These are phyloP conservation scores for Amblyopsis hoosieri DNA, from an alignment of 2,797 vertebrate genomes.

Conservation along the genomic window DNA sequence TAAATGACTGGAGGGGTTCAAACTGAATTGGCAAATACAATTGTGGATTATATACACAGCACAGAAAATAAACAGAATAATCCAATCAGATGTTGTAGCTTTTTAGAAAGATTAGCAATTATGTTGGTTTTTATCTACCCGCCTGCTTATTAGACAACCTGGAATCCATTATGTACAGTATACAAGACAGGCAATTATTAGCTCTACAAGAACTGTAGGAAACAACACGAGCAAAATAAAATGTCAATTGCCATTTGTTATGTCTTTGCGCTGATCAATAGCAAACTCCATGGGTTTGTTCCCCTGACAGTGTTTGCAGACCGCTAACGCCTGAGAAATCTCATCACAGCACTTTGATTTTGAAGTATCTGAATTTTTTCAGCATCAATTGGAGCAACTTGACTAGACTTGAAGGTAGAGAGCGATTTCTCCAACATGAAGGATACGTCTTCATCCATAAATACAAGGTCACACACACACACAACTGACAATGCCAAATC, in stretches of 20 bases:
- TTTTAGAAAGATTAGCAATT: too few species aligned
- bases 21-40: too few species aligned
- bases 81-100: too few species aligned
- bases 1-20: too few species aligned
- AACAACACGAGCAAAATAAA: slow-evolving; percentile 33
- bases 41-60: too few species aligned
- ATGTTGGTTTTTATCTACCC: slow-evolving; percentile 4
- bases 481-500: too few species aligned
- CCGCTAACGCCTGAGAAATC: neutral
- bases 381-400: slow-evolving; percentile 2
- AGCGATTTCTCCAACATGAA: too few species aligned
- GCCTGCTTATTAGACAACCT: slow-evolving; percentile 45
- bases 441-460: too few species aligned
- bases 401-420: too few species aligned
- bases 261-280: slow-evolving; percentile 38
- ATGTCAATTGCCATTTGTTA: slow-evolving; percentile 55
- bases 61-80: too few species aligned
- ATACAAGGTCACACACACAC: too few species aligned
- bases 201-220: slow-evolving; percentile 37
- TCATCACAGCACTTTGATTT: neutral
- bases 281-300: slow-evolving; percentile 5
- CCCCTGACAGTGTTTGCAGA: neutral
- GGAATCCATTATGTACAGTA: slow-evolving; percentile 50
- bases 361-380: slow-evolving; percentile 6
- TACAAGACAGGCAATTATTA: slow-evolving; percentile 59